Conservation (phyloP, 23 tunicate species). For the Botrylloides violaceus region DNA sequence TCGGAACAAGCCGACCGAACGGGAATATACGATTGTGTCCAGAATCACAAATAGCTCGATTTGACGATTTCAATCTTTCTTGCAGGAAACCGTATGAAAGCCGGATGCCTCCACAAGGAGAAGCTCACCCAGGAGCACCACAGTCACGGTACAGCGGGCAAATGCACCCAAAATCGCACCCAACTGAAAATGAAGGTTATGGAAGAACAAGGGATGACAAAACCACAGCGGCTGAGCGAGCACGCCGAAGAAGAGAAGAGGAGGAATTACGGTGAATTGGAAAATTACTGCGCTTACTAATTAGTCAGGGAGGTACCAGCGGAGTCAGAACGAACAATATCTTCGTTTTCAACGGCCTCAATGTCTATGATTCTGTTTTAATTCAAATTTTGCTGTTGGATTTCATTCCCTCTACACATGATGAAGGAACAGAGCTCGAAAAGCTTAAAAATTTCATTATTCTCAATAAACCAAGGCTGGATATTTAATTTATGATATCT, state of each 20-base stretch:
- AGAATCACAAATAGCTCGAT: too few relatives aligned
- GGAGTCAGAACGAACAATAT: background rate
- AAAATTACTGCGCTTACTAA: too few relatives aligned
- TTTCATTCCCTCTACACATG: too few relatives aligned
- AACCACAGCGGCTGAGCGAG: constrained; percentile 61
- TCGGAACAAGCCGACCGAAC: too few relatives aligned
- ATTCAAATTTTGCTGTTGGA: background rate
- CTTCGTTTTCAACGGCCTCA: background rate
- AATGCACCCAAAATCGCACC: constrained; percentile 15
- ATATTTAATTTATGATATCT: too few relatives aligned
- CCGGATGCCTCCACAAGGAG: constrained; percentile 71
- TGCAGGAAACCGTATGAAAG: constrained; percentile 37
- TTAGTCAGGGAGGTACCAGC: too few relatives aligned
- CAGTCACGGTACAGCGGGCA: constrained; percentile 15
- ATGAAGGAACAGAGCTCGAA: too few relatives aligned
- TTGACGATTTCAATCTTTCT: too few relatives aligned
- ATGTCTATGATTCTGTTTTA: too few relatives aligned
- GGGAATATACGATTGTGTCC: too few relatives aligned
- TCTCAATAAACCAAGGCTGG: too few relatives aligned
- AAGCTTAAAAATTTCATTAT: too few relatives aligned
- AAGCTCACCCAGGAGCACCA: constrained; percentile 22
- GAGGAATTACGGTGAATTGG: constrained; percentile 60
- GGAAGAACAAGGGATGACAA: constrained; percentile 44
- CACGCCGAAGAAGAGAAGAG: constrained; percentile 62
- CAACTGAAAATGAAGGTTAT: background rate